A percentile compares a stretch with the other conserved stretches of the same genome.
These are phyloP conservation scores for Ctenoplectra terminalis DNA, from an alignment of 1,140 invertebrate genomes.

Conservation along the genomic window DNA sequence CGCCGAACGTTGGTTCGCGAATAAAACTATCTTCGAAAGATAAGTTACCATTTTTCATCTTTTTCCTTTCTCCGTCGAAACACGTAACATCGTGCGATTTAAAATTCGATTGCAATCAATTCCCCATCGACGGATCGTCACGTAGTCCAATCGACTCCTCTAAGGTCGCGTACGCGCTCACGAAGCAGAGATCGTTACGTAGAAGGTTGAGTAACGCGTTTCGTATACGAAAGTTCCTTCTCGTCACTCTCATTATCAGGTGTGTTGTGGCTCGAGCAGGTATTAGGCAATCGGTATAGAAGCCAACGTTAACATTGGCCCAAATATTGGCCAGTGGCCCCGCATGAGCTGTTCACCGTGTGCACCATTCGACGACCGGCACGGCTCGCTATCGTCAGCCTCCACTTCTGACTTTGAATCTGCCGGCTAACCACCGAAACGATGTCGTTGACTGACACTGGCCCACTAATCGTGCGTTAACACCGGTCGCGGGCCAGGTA, in stretches of 20 bases:
- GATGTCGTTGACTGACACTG: conserved; percentile 76
- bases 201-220: conserved; percentile 42
- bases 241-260: conserved; percentile 29
- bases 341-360: conserved; percentile 14
- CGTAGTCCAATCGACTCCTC: conserved; percentile 13
- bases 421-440: conserved; percentile 41
- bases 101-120: not conserved
- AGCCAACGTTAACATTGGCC: conserved; percentile 77
- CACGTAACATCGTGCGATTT: too few species aligned
- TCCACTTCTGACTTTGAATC: conserved; percentile 38
- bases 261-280: conserved; percentile 6
- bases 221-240: conserved; percentile 35
- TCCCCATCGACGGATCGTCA: not conserved
- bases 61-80: not conserved
- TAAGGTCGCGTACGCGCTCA: conserved; percentile 27
- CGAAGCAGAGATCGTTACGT: conserved; percentile 28
- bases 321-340: conserved; percentile 78
- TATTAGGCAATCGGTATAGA: conserved; percentile 71
- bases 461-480: conserved; percentile 75
- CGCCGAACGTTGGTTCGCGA: not conserved
- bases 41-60: not conserved
- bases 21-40: too few species aligned
- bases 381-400: conserved; percentile 15
- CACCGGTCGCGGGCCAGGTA: conserved; percentile 62
- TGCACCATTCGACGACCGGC: conserved; percentile 43